phyloP scores from a whole-genome alignment of 1,140 invertebrate genomes.

The Anoplophora glabripennis region DNA sequence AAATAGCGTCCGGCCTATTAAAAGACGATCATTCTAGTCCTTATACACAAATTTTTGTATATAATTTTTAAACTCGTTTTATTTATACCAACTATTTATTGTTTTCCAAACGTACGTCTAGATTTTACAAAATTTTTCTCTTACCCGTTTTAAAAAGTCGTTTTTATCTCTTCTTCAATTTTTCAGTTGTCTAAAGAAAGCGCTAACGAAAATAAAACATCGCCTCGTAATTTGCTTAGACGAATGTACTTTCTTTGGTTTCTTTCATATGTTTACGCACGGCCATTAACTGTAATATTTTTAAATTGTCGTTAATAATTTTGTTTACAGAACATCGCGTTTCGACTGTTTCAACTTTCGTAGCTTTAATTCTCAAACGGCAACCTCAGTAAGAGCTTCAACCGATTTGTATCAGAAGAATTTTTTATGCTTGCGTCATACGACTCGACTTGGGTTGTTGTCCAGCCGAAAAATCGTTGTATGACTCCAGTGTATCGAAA shows the following conservation, averaged over 20 bases:
- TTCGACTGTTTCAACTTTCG: slow-evolving; percentile 1
- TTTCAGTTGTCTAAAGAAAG: slow-evolving; percentile 3
- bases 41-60: background rate
- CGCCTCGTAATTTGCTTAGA: slow-evolving; percentile 14
- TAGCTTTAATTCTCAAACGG: slow-evolving; percentile 12
- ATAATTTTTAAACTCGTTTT: background rate
- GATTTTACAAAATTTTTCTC: too few relatives aligned
- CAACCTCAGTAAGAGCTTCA: slow-evolving; percentile 1
- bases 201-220: slow-evolving; percentile 18
- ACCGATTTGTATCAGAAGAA: too few relatives aligned
- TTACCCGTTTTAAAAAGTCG: too few relatives aligned
- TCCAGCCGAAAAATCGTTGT: too few relatives aligned
- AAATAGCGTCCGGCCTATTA: too few relatives aligned
- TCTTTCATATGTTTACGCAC: background rate
- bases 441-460: too few relatives aligned
- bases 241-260: background rate
- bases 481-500: too few relatives aligned
- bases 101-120: too few relatives aligned
- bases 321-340: too few relatives aligned
- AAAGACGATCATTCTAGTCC: slow-evolving; percentile 7
- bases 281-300: too few relatives aligned
- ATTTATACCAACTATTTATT: background rate
- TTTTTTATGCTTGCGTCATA: too few relatives aligned
- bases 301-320: too few relatives aligned
- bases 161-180: background rate